Evolutionary conservation across 2,113 vertebrate species (phyloP), one percentile per base, ranked within the genome.

Genomic region (Leucopsar rothschildi): DNA sequence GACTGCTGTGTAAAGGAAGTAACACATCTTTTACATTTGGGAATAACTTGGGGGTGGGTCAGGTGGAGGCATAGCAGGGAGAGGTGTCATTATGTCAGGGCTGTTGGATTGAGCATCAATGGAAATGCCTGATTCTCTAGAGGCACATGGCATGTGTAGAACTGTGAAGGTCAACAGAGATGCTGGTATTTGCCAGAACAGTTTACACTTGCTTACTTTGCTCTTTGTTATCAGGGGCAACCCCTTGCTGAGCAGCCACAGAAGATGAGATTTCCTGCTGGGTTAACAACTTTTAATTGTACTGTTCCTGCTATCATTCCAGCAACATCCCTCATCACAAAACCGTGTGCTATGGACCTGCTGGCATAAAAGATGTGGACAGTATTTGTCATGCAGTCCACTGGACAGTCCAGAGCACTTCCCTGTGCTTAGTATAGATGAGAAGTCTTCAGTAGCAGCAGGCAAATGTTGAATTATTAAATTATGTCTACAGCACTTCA

Each of bases 391-490:
- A 28, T n/a, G 21, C 75, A 52, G 64, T 42, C 60, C 23, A 22
- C 4, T 68, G 52, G 56, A 92, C 31, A 78, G 53, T 24, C 53
- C 33, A 39, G 37, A 90, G 44, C 44, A 66, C 45, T 84, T 64
- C 6, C 28, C 28, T 2, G 0, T 42, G 21, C 33, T 86, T 71
- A 23, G 23, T 47, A 68, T 65, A 96, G 70, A 52, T 31, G 66
- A 55, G 47, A 93, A 50, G 18, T 68, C 52, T 69, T 91, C 21
- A 60, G 68, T 12, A 90, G 90, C 65, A 90, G 87, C 72, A 83
- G 60, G 65, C 19, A 94, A 83, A 81, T 77, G 56, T 75, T 93
- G 82, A 94, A 90, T 94, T 96, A 92, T 93, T 96, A 92, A 94
- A 96, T 86, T 81, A 63, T 81, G 76, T 95, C 90, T 92, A 61